Evolutionary conservation across 1,140 invertebrate genomes (phyloP).

Genomic region (Drosophila bocki): DNA sequence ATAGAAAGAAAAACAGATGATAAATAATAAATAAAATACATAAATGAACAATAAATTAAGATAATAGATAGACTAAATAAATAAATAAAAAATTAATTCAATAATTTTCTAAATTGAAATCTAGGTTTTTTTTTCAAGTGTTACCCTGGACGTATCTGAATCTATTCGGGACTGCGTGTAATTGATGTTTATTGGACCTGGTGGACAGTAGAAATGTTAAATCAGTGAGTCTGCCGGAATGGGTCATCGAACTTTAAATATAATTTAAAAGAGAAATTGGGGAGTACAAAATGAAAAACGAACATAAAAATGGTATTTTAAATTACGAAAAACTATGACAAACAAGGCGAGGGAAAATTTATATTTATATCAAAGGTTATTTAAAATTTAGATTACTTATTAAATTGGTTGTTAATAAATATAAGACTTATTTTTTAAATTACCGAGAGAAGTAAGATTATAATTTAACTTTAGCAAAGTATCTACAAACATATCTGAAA

Average conservation of each 20-base stretch:
- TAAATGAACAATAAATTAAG: too few relatives aligned
- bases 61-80: too few relatives aligned
- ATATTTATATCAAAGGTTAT: neutral
- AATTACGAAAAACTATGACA: too few relatives aligned
- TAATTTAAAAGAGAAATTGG: constrained; percentile 15
- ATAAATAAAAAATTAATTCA: too few relatives aligned
- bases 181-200: constrained; percentile 30
- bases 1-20: too few relatives aligned
- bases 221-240: constrained; percentile 4
- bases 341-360: neutral
- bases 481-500: neutral
- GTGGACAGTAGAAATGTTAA: constrained; percentile 11
- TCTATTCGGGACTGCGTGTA: constrained; percentile 14
- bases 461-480: neutral
- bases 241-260: constrained; percentile 28
- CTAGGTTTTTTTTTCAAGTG: neutral
- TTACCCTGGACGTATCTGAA: neutral
- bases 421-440: neutral
- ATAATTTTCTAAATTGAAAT: too few relatives aligned
- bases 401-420: neutral
- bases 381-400: too few relatives aligned
- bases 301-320: neutral
- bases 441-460: too few relatives aligned
- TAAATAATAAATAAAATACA: too few relatives aligned
- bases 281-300: neutral